Conservation (phyloP, 2,113 vertebrate genomes). For the Micromys minutus region DNA sequence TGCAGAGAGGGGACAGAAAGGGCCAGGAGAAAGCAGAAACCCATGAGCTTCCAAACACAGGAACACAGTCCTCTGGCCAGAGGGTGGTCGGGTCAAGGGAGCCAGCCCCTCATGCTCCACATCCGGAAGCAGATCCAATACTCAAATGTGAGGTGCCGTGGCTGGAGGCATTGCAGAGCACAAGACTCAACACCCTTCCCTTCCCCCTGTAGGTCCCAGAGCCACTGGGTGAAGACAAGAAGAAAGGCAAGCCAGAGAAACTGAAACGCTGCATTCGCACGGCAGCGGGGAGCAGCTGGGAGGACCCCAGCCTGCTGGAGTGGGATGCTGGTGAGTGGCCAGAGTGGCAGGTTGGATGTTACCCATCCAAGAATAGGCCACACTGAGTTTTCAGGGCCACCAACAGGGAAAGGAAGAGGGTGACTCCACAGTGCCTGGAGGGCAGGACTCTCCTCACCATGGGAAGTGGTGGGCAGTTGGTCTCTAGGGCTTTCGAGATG, state of each 20-base stretch:
- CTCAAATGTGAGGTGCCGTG: not conserved
- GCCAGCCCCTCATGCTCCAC: not conserved
- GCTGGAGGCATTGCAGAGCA: not conserved
- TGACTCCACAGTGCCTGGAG: too few relatives aligned
- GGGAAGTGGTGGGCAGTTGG: not conserved
- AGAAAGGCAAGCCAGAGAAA: constrained; percentile 90
- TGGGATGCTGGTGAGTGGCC: constrained; percentile 90
- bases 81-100: not conserved
- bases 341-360: fast-evolving
- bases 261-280: constrained; percentile 93
- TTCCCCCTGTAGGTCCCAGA: constrained; percentile 85
- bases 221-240: constrained; percentile 90
- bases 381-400: not conserved
- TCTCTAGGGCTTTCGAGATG: not conserved
- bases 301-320: constrained; percentile 92
- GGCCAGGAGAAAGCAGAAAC: not conserved
- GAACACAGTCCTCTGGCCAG: not conserved
- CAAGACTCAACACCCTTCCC: not conserved
- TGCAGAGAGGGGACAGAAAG: not conserved
- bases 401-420: too few relatives aligned
- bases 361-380: not conserved
- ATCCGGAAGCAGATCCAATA: not conserved
- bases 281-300: constrained; percentile 92
- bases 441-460: not conserved
- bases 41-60: not conserved